phyloP scores from a whole-genome alignment of 1,140 invertebrate species.

The Leptinotarsa lineolata region DNA sequence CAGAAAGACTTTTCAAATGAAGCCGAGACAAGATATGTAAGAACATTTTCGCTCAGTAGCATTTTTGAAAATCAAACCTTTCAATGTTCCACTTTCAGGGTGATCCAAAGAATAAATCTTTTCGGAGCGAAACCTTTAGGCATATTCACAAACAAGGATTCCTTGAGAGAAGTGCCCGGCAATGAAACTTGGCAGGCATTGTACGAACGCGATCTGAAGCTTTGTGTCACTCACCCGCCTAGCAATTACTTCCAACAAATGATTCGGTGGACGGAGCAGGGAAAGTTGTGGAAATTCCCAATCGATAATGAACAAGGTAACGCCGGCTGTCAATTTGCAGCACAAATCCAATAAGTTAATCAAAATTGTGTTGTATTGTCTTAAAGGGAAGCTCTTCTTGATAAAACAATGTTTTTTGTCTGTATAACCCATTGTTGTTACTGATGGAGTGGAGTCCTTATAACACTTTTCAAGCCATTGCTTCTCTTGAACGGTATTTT shows the following conservation, averaged over 20 bases:
- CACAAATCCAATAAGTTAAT: too few relatives aligned
- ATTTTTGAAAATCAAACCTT: neutral
- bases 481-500: too few relatives aligned
- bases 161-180: slow-evolving; percentile 54
- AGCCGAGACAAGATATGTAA: slow-evolving; percentile 10
- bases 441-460: too few relatives aligned
- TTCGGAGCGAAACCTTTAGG: slow-evolving; percentile 63
- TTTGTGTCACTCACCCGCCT: slow-evolving; percentile 71
- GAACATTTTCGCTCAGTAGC: neutral
- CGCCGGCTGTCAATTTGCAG: too few relatives aligned
- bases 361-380: neutral
- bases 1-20: neutral
- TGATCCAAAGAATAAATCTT: slow-evolving; percentile 58
- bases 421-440: too few relatives aligned
- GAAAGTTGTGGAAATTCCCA: slow-evolving; percentile 96
- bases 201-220: slow-evolving; percentile 67
- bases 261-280: slow-evolving; percentile 91
- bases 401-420: too few relatives aligned
- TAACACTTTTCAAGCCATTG: too few relatives aligned
- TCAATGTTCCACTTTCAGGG: slow-evolving; percentile 30
- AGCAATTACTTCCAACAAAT: slow-evolving; percentile 91
- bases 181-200: slow-evolving; percentile 72
- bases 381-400: too few relatives aligned
- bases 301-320: slow-evolving; percentile 96
- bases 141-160: slow-evolving; percentile 60